phyloP scores from a whole-genome alignment of 2,113 vertebrate genomes.

The Phyllopteryx taeniolatus region DNA sequence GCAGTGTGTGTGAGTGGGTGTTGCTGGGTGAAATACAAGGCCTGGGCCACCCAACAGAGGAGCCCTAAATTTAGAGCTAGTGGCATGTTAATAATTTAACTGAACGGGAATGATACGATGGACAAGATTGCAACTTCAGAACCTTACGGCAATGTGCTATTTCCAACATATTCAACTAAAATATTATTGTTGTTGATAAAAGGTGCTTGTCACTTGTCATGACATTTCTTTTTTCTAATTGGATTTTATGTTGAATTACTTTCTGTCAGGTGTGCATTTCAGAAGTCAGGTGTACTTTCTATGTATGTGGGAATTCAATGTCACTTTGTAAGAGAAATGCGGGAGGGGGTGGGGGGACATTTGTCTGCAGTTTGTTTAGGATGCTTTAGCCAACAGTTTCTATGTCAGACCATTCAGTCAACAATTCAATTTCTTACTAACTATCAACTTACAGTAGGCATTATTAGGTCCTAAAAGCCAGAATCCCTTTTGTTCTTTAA shows the following conservation, averaged over 20 bases:
- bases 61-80: constrained; percentile 56
- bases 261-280: constrained; percentile 23
- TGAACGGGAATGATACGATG: constrained; percentile 17
- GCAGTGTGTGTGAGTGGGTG: constrained; percentile 29
- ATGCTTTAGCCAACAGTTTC: constrained; percentile 45
- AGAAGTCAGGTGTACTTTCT: background rate
- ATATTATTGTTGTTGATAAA: constrained; percentile 24
- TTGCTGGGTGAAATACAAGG: constrained; percentile 46
- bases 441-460: constrained; percentile 26
- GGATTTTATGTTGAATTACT: constrained; percentile 3
- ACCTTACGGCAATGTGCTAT: constrained; percentile 20
- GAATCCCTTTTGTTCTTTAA: constrained; percentile 28
- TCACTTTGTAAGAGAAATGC: constrained; percentile 45
- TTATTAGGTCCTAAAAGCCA: constrained; percentile 20
- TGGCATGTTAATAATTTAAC: constrained; percentile 54
- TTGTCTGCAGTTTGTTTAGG: constrained; percentile 51
- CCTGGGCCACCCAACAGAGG: constrained; percentile 47
- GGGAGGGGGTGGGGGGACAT: constrained; percentile 14
- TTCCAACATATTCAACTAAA: constrained; percentile 21
- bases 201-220: constrained; percentile 8
- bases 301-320: constrained; percentile 47
- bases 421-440: constrained; percentile 33
- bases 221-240: constrained; percentile 16
- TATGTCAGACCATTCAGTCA: constrained; percentile 45
- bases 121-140: constrained; percentile 29